Evolutionary conservation across 2,888 invertebrate species (phyloP), one percentile per base, ranked within the genome.

Genomic region (Adelphocoris suturalis): DNA sequence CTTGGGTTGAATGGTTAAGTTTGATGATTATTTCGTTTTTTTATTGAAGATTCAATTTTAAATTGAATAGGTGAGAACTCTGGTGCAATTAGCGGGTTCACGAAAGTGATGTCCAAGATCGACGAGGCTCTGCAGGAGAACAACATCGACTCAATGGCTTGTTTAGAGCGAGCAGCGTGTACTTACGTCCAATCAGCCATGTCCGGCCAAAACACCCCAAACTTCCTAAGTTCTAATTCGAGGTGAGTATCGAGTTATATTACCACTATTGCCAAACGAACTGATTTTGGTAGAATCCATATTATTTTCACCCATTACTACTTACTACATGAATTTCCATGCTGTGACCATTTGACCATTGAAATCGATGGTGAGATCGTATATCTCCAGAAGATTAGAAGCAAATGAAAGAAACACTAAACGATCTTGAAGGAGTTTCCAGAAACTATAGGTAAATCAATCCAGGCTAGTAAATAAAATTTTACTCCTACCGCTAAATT

Each of bases 131-230:
- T 96, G 80, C 93, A 94, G 0, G 94, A 94, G 90, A 94, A 95
- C 91, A 94, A 95, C 80, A 94, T 96, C 27, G 95, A 96, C 92
- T 93, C 95, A 2, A 94, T 95, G 0, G 94, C 94, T 0, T 96
- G 96, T 92, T 94, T 95, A 91, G 96, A 96, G 92, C 94, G 95
- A 89, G 94, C 94, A 5, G 94, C 95, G 48, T 96, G 96, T 91
- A 93, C 93, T 91, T 93, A 94, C 88, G 93, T 95, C 16, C 93
- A 94, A 89, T 93, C 93, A 23, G 46, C 68, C 23, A 23, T 68
- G 68, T 68, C 68, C 46, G 85, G 85, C 2, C 27, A 85, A 28
- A 27, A 55, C 61, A 57, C 85, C 14, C 37, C 61, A n/a, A 37
- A 52, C 37, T 82, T 82, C 48, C 52, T 82, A n/a, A 52, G 28